Conservation (phyloP, 2,113 vertebrate genomes). For the Dasyurus viverrinus region DNA sequence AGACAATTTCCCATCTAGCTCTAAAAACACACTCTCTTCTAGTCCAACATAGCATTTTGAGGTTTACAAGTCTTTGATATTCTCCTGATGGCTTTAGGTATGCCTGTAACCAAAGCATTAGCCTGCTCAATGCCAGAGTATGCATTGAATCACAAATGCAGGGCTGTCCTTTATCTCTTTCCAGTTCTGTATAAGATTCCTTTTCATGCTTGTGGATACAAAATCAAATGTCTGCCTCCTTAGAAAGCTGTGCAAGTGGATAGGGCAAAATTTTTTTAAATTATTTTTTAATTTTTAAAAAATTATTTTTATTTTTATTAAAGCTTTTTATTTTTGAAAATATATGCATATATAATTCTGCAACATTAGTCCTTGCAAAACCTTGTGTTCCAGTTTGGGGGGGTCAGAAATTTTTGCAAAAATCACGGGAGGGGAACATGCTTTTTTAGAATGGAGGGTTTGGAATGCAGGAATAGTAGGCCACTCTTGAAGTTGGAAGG, state of each 20-base stretch:
- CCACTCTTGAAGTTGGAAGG: neutral
- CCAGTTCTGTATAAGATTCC: neutral
- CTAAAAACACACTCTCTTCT: constrained; percentile 17
- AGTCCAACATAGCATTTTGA: neutral
- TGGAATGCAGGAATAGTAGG: neutral
- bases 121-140: constrained; percentile 2
- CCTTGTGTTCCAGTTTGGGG: too few species aligned
- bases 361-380: too few species aligned
- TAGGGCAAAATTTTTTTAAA: neutral
- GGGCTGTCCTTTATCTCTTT: neutral
- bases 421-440: neutral
- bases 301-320: too few species aligned
- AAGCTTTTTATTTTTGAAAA: too few species aligned
- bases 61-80: constrained; percentile 30
- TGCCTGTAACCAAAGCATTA: constrained; percentile 8
- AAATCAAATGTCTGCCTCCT: neutral
- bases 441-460: neutral
- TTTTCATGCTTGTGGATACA: neutral
- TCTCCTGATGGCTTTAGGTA: constrained; percentile 35
- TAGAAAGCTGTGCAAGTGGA: constrained; percentile 17
- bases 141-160: neutral
- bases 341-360: too few species aligned
- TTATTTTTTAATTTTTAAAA: too few species aligned
- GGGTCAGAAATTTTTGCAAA: constrained; percentile 1
- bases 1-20: constrained; percentile 28